phyloP scores from a whole-genome alignment of 53 echinoderm and acorn worm genomes.

The Temnopleurus reevesii region DNA sequence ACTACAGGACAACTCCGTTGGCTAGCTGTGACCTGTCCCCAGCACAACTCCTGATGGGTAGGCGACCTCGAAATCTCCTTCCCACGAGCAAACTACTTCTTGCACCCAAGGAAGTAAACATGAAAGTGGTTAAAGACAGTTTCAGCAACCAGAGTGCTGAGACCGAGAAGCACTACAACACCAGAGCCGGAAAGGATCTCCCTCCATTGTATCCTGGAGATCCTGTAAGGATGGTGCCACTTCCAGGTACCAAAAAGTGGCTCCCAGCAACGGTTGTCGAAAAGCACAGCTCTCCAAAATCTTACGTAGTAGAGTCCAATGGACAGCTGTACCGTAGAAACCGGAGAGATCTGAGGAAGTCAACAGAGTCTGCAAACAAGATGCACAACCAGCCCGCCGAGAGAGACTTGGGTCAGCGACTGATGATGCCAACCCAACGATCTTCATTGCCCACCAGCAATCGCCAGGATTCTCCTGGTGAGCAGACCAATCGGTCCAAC shows the following conservation, averaged over 20 bases:
- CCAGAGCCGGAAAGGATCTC: neutral
- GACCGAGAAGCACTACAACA: neutral
- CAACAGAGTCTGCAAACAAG: constrained; percentile 58
- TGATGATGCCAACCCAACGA: neutral
- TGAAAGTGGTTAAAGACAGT: neutral
- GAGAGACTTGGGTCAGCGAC: neutral
- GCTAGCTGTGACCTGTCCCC: constrained; percentile 64
- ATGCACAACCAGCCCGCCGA: constrained; percentile 3
- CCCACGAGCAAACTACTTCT: constrained; percentile 7
- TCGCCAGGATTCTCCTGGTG: neutral
- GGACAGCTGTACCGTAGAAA: constrained; percentile 66
- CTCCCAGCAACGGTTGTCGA: constrained; percentile 24
- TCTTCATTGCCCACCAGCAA: neutral
- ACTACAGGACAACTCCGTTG: constrained; percentile 50
- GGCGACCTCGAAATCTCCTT: constrained; percentile 62
- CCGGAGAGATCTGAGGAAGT: constrained; percentile 52
- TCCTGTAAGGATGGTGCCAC: constrained; percentile 41
- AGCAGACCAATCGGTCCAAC: neutral
- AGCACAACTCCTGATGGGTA: constrained; percentile 72
- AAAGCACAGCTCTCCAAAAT: constrained; percentile 61
- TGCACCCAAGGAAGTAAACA: neutral
- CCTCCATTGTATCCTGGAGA: neutral
- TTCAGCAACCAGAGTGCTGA: constrained; percentile 29
- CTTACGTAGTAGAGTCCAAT: constrained; percentile 66
- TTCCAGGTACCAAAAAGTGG: constrained; percentile 38